Evolutionary conservation across 2,888 invertebrate species (phyloP).

Genomic region (Pomacea canaliculata): DNA sequence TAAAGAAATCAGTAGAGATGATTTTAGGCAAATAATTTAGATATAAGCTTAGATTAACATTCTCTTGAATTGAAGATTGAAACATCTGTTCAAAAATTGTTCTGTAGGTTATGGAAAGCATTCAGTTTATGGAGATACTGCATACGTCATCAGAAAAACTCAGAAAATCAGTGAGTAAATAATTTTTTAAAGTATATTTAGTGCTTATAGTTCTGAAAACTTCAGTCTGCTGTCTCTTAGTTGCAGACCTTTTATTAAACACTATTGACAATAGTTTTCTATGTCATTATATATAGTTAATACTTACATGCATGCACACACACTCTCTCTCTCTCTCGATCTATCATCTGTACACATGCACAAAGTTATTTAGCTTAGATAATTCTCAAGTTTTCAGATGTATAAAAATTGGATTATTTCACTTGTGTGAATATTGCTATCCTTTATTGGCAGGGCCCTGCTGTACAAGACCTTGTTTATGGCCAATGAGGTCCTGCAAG

Average conservation of each 20-base stretch:
- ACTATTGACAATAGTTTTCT: too few species aligned
- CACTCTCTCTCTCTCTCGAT: neutral
- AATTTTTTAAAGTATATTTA: neutral
- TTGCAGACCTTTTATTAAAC: too few species aligned
- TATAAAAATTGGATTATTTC: neutral
- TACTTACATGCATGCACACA: too few species aligned
- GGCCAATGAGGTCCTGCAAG: slow-evolving; percentile 68
- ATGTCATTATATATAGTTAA: too few species aligned
- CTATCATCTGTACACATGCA: neutral
- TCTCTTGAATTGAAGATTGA: too few species aligned
- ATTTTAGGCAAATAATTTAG: too few species aligned
- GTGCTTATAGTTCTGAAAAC: neutral
- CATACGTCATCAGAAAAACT: slow-evolving; percentile 58
- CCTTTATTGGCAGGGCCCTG: slow-evolving; percentile 42
- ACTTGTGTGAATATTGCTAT: neutral
- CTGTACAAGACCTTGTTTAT: slow-evolving; percentile 60
- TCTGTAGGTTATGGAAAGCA: slow-evolving; percentile 58
- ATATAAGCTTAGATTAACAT: too few species aligned
- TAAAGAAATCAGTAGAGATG: neutral
- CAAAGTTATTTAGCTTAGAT: neutral
- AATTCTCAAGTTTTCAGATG: neutral
- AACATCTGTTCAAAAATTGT: too few species aligned
- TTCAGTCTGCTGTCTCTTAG: neutral
- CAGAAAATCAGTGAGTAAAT: slow-evolving; percentile 53
- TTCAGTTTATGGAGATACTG: slow-evolving; percentile 63